Percentiles rank a stretch among this genome's conserved stretches.
Conservation (phyloP, 2,797 vertebrate species). For the Tiaroga cobitis region DNA sequence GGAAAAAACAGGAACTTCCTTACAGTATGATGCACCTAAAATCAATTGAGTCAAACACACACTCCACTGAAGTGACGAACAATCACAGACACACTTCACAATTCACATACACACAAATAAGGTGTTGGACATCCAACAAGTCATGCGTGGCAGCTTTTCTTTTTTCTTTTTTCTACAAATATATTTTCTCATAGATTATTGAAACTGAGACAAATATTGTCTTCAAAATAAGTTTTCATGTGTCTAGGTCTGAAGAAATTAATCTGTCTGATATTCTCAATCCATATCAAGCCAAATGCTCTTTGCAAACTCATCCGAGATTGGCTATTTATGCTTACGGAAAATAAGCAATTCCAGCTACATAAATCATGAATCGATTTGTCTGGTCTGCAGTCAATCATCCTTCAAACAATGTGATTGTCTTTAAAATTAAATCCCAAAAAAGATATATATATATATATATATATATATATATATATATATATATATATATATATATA, state of each 20-base stretch:
- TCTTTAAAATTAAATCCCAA: not conserved
- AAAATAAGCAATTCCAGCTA: not conserved
- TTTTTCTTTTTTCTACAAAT: constrained; percentile 18
- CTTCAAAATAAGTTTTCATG: not conserved
- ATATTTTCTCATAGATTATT: constrained; percentile 4
- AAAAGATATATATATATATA: too few relatives aligned
- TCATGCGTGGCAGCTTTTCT: not conserved
- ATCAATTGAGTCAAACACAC: not conserved
- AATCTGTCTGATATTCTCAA: not conserved
- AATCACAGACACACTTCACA: constrained; percentile 14
- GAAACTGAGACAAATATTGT: not conserved
- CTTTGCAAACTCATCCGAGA: not conserved
- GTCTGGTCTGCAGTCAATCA: not conserved
- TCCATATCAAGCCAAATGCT: not conserved
- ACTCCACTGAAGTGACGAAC: constrained; percentile 5
- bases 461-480: not conserved
- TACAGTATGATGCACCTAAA: constrained; percentile 34
- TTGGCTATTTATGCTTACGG: not conserved
- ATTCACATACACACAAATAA: not conserved
- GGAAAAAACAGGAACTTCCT: not conserved
- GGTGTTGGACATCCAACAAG: not conserved
- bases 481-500: not conserved
- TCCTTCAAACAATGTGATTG: not conserved
- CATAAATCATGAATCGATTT: not conserved
- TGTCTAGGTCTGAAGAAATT: not conserved